Evolutionary conservation across 2,888 invertebrate species (phyloP).

Genomic region (Galerucella nymphaeae): DNA sequence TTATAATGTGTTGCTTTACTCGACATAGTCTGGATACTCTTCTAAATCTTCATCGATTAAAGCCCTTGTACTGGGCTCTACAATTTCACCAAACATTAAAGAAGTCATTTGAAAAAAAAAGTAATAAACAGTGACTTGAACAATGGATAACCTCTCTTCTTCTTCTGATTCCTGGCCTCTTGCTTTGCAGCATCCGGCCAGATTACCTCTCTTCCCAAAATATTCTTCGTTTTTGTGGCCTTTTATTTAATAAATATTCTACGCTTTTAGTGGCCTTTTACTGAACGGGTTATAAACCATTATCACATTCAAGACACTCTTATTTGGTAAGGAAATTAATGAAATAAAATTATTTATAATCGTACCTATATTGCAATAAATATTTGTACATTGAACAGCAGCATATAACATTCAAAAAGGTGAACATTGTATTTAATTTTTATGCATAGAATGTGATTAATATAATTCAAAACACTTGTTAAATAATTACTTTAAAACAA

Average conservation of each 20-base stretch:
- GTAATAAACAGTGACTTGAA: background rate
- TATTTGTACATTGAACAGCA: background rate
- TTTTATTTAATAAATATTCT: too few species aligned
- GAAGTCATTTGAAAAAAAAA: conserved; percentile 24
- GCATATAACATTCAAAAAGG: background rate
- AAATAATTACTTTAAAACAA: background rate
- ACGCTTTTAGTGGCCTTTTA: too few species aligned
- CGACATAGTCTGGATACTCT: conserved; percentile 54
- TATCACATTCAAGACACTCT: too few species aligned
- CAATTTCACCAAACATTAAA: conserved; percentile 62
- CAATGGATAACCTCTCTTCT: background rate
- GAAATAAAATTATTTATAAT: background rate
- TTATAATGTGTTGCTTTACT: conserved; percentile 40
- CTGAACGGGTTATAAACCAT: too few species aligned
- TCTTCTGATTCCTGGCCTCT: background rate
- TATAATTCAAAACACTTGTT: background rate
- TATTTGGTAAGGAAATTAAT: background rate
- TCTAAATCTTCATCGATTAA: conserved; percentile 59
- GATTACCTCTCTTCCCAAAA: too few species aligned
- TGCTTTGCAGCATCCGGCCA: too few species aligned
- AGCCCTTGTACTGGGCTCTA: conserved; percentile 61
- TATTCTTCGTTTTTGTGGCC: too few species aligned
- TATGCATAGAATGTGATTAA: background rate
- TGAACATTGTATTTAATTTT: background rate
- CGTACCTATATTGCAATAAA: background rate